phyloP scores from a whole-genome alignment of 2,888 invertebrate genomes.

The Eupithecia pulchellata region DNA sequence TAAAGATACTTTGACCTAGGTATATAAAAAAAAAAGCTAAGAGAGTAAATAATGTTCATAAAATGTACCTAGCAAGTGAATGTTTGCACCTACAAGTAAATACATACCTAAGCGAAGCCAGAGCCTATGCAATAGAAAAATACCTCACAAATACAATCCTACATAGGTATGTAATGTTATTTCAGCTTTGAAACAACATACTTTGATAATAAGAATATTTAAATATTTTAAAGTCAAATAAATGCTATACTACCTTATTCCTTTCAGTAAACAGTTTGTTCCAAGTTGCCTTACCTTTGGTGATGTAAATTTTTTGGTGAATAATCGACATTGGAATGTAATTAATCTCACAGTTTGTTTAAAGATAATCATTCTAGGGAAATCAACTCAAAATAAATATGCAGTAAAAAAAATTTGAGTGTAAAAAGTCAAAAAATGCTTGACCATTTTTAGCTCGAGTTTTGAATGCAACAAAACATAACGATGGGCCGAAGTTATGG shows the following conservation, averaged over 20 bases:
- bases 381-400: slow-evolving; percentile 69
- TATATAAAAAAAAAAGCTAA: slow-evolving; percentile 67
- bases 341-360: slow-evolving; percentile 72
- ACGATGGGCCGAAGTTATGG: slow-evolving; percentile 67
- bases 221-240: slow-evolving; percentile 80
- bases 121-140: slow-evolving; percentile 47
- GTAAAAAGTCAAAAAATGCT: slow-evolving; percentile 86
- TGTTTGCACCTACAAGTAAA: slow-evolving; percentile 31
- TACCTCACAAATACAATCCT: slow-evolving; percentile 44
- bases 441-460: slow-evolving; percentile 85
- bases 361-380: slow-evolving; percentile 67
- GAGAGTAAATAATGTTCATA: slow-evolving; percentile 20
- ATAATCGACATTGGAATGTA: slow-evolving; percentile 80
- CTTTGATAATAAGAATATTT: slow-evolving; percentile 52
- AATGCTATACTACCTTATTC: slow-evolving; percentile 85
- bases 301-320: slow-evolving; percentile 74
- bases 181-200: slow-evolving; percentile 61
- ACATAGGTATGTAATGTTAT: slow-evolving; percentile 53
- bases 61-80: slow-evolving; percentile 41
- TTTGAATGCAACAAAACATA: slow-evolving; percentile 78
- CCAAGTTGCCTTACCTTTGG: slow-evolving; percentile 82
- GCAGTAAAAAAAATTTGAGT: slow-evolving; percentile 79
- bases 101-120: slow-evolving; percentile 46
- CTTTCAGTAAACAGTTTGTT: slow-evolving; percentile 69
- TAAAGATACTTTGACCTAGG: slow-evolving; percentile 57